Evolutionary conservation across 2,113 vertebrate genomes (phyloP).

Genomic region (Psittacula cyanocephala): DNA sequence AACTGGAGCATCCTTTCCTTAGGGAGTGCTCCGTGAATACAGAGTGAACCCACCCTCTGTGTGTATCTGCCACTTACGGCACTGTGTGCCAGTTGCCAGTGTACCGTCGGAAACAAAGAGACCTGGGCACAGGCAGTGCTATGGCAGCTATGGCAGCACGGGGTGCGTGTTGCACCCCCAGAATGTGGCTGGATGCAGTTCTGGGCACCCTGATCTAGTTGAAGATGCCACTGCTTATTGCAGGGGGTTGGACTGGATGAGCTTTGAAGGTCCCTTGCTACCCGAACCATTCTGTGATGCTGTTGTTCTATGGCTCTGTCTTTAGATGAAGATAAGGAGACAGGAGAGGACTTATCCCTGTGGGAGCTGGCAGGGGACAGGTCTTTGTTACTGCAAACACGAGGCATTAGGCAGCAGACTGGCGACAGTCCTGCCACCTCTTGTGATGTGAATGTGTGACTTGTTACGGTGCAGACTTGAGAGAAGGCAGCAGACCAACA

Average conservation of each 20-base stretch:
- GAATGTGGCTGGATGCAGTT: not conserved
- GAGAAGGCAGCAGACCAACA: not conserved
- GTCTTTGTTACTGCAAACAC: not conserved
- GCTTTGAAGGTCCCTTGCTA: not conserved
- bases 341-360: not conserved
- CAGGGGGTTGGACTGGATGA: not conserved
- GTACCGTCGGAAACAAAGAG: not conserved
- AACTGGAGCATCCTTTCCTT: not conserved
- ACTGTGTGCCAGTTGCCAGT: not conserved
- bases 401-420: not conserved
- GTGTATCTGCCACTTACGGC: not conserved
- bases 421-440: not conserved
- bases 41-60: not conserved
- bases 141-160: not conserved
- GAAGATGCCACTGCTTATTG: not conserved
- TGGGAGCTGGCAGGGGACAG: not conserved
- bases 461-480: not conserved
- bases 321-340: fast-evolving
- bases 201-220: not conserved
- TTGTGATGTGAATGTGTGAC: not conserved
- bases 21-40: not conserved
- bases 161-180: fast-evolving
- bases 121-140: not conserved
- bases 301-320: not conserved
- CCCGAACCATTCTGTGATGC: not conserved